These are phyloP conservation scores for Carterocephalus palaemon DNA, from an alignment of 2,888 invertebrate genomes.

Conservation along the genomic window DNA sequence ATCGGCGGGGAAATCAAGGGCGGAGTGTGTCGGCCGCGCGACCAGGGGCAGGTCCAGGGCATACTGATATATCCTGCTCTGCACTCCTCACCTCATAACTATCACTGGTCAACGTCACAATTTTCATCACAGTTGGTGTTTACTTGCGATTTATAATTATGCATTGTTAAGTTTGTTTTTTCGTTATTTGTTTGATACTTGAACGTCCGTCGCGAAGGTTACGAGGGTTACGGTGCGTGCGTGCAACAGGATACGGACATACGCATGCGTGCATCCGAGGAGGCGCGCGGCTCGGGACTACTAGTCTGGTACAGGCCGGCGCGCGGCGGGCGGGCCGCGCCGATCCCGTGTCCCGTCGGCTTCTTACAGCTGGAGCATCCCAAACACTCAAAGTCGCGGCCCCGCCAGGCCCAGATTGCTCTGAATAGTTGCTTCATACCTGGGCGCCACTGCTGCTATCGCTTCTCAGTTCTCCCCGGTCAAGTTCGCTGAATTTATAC, in stretches of 20 bases:
- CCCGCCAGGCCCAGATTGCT: slow-evolving; percentile 38
- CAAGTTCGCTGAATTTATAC: no score
- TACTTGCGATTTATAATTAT: not conserved
- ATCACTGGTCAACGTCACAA: slow-evolving; percentile 7
- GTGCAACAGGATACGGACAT: slow-evolving; percentile 50
- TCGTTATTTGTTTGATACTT: slow-evolving; percentile 16
- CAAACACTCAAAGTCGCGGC: slow-evolving; percentile 35
- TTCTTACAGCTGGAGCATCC: slow-evolving; percentile 40
- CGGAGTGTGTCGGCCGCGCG: slow-evolving; percentile 58
- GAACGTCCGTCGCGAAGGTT: slow-evolving; percentile 17
- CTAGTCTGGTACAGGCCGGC: no score
- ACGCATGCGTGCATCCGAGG: slow-evolving; percentile 59
- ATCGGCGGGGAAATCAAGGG: slow-evolving; percentile 56
- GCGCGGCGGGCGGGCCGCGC: slow-evolving; percentile 60
- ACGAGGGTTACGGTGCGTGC: slow-evolving; percentile 34
- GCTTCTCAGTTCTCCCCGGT: no score
- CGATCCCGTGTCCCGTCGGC: slow-evolving; percentile 31
- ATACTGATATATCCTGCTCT: slow-evolving; percentile 43
- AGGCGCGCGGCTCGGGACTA: slow-evolving; percentile 61
- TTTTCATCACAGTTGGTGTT: slow-evolving; percentile 1
- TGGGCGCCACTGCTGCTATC: no score
- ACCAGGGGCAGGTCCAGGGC: slow-evolving; percentile 74
- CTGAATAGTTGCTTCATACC: no score
- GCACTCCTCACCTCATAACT: slow-evolving; percentile 40
- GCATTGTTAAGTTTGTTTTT: not conserved